phyloP scores from a whole-genome alignment of 2,888 invertebrate genomes.

The Cataglyphis albicans region DNA sequence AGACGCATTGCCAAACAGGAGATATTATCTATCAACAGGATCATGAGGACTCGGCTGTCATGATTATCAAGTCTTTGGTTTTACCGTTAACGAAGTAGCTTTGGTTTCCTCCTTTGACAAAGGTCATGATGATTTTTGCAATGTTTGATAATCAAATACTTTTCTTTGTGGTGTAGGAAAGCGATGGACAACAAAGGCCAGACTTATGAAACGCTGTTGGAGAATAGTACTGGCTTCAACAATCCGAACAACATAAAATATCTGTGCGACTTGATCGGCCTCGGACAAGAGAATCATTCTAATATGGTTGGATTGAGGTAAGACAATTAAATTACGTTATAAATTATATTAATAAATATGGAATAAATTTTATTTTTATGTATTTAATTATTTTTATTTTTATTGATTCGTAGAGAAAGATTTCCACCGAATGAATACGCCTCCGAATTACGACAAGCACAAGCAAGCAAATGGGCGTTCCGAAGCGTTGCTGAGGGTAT shows the following conservation, averaged over 20 bases:
- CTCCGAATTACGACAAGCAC: slow-evolving; percentile 93
- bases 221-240: slow-evolving; percentile 94
- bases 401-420: slow-evolving; percentile 88
- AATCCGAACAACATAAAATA: slow-evolving; percentile 95
- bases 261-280: slow-evolving; percentile 92
- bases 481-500: slow-evolving; percentile 97
- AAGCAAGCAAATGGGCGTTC: slow-evolving; percentile 97
- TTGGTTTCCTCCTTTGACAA: slow-evolving; percentile 76
- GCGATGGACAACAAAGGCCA: slow-evolving; percentile 93
- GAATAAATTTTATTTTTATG: not conserved
- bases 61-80: slow-evolving; percentile 79
- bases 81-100: slow-evolving; percentile 82
- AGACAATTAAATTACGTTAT: slow-evolving; percentile 67
- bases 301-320: slow-evolving; percentile 91
- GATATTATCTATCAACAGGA: slow-evolving; percentile 23
- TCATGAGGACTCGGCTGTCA: slow-evolving; percentile 68
- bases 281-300: slow-evolving; percentile 90
- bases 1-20: slow-evolving; percentile 40
- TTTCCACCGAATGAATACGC: slow-evolving; percentile 94
- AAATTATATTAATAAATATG: not conserved
- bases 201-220: slow-evolving; percentile 93
- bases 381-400: slow-evolving; percentile 14
- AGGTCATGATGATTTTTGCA: slow-evolving; percentile 70
- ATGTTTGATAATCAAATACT: slow-evolving; percentile 68
- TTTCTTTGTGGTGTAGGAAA: slow-evolving; percentile 88